Conservation (phyloP, 30 jellyfish, hydroid and myxozoan genomes). For the Turritopsis rubra region DNA sequence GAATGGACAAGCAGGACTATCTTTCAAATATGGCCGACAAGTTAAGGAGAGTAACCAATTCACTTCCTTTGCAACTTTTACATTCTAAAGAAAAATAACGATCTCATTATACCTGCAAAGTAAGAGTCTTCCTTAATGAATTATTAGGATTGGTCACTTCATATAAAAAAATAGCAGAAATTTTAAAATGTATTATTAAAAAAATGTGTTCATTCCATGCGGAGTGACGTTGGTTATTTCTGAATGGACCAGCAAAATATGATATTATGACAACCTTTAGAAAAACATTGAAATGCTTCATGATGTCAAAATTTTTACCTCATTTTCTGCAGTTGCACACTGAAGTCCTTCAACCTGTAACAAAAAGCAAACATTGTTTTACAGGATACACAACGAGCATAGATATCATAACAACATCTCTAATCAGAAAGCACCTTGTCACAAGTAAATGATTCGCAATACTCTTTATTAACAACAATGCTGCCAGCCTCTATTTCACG, state of each 20-base stretch:
- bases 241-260: not conserved
- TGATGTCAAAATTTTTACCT: conserved; percentile 15
- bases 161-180: not conserved
- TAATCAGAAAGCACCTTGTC: not conserved
- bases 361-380: not conserved
- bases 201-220: not conserved
- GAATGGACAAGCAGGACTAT: conserved; percentile 55
- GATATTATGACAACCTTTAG: too few relatives aligned
- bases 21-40: conserved; percentile 53
- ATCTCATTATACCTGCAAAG: conserved; percentile 11
- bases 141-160: not conserved
- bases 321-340: conserved; percentile 29
- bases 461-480: conserved; percentile 1
- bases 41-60: conserved; percentile 47
- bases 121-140: not conserved
- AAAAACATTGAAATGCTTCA: too few relatives aligned
- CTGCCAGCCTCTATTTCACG: conserved; percentile 31
- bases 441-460: conserved; percentile 26
- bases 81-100: conserved; percentile 35
- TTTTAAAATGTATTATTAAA: too few relatives aligned
- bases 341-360: conserved; percentile 20
- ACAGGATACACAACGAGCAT: not conserved
- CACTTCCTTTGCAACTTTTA: conserved; percentile 26
- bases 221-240: not conserved
- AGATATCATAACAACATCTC: not conserved